These are phyloP conservation scores for Gymnosoma rotundatum DNA, from an alignment of 2,888 invertebrate genomes.

Conservation along the genomic window DNA sequence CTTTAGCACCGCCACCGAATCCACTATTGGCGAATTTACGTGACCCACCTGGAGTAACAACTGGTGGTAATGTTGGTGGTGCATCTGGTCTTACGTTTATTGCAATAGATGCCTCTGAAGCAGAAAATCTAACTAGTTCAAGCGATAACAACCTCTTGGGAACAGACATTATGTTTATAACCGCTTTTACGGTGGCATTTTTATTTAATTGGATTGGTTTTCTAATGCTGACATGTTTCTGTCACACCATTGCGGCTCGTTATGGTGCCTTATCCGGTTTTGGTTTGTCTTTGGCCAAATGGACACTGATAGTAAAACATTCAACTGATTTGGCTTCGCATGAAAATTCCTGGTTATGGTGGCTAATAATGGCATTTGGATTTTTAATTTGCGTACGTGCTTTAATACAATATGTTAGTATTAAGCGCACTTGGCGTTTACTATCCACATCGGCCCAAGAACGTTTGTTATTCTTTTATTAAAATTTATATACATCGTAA, in stretches of 20 bases:
- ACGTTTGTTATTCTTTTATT: slow-evolving; percentile 93
- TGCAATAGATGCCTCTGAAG: slow-evolving; percentile 88
- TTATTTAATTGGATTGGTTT: slow-evolving; percentile 98
- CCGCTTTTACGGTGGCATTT: slow-evolving; percentile 97
- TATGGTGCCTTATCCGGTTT: slow-evolving; percentile 97
- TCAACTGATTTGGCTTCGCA: slow-evolving; percentile 93
- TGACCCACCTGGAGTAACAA: slow-evolving; percentile 67
- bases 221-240: slow-evolving; percentile 94
- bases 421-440: slow-evolving; percentile 94
- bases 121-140: slow-evolving; percentile 88
- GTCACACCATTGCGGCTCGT: slow-evolving; percentile 95
- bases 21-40: slow-evolving; percentile 78
- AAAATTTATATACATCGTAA: slow-evolving; percentile 72
- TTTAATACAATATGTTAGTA: slow-evolving; percentile 93
- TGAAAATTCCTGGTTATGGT: slow-evolving; percentile 96
- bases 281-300: slow-evolving; percentile 95
- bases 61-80: slow-evolving; percentile 62
- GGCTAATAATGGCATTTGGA: slow-evolving; percentile 95
- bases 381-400: slow-evolving; percentile 93
- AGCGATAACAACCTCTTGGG: slow-evolving; percentile 91
- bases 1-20: slow-evolving; percentile 77
- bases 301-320: slow-evolving; percentile 96
- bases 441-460: slow-evolving; percentile 93
- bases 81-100: slow-evolving; percentile 87
- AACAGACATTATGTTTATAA: slow-evolving; percentile 96